Percentiles rank a stretch among this genome's conserved stretches.
phyloP scores from a whole-genome alignment of 2,888 invertebrate genomes.

The Acanthoscelides obtectus region DNA sequence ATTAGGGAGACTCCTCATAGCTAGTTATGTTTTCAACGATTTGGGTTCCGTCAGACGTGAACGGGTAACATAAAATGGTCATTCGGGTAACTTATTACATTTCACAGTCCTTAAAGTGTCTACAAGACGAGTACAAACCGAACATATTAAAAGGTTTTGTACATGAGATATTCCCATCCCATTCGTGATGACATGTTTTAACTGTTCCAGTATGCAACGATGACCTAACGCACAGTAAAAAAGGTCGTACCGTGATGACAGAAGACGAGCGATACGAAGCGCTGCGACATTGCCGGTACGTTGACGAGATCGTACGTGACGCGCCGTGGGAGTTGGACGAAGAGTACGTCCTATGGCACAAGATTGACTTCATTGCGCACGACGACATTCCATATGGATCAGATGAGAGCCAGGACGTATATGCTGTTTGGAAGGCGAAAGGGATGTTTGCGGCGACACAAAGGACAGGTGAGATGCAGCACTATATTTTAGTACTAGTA shows the following conservation, averaged over 20 bases:
- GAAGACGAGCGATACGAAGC: constrained; percentile 95
- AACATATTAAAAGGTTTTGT: too few species aligned
- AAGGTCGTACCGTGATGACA: constrained; percentile 95
- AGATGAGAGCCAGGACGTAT: constrained; percentile 79
- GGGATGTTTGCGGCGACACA: constrained; percentile 98
- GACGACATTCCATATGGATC: constrained; percentile 96
- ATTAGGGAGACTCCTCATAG: too few species aligned
- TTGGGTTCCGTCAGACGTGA: too few species aligned
- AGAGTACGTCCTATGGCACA: constrained; percentile 83
- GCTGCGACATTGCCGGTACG: constrained; percentile 97
- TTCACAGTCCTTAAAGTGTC: too few species aligned
- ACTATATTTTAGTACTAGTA: too few species aligned
- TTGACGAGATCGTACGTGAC: constrained; percentile 89
- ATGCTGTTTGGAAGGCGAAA: constrained; percentile 79
- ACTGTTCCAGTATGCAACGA: constrained; percentile 77
- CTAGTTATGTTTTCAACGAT: too few species aligned
- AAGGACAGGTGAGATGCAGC: constrained; percentile 63
- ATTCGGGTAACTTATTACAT: too few species aligned
- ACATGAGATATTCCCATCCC: too few species aligned
- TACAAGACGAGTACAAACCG: too few species aligned
- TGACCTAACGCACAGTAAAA: constrained; percentile 81
- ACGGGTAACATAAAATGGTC: too few species aligned
- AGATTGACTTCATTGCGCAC: constrained; percentile 99
- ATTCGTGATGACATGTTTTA: background rate
- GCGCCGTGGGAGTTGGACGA: constrained; percentile 95